Evolutionary conservation across 2,113 vertebrate species (phyloP), one percentile per base, ranked within the genome.

Genomic region (Nicator chloris): DNA sequence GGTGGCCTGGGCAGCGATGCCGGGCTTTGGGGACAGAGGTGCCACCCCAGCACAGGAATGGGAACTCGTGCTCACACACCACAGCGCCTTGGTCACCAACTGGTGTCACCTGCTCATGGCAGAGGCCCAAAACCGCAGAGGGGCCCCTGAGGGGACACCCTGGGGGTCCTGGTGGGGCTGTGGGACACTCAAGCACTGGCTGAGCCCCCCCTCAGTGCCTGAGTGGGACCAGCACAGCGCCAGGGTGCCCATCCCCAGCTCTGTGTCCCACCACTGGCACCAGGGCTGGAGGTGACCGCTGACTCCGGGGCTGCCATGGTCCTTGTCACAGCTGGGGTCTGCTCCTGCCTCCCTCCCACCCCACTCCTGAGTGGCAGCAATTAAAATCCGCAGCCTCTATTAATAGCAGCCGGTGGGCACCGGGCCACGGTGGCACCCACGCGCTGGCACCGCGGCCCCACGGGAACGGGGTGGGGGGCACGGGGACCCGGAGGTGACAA

Each of bases 391-490:
- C 70, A n/a, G 84, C 76, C 14, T 68, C 96, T 97, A 97, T 97
- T 96, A 97, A 98, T 93, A 98, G 96, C 76, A n/a, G 54, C 69
- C n/a, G 15, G 92, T 17, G 1, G 85, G 91, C n/a, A 83, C 64
- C 5, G 59, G 88, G 73, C 71, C 63, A 3, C 5, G 49, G 79
- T 30, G 8, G 56, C 92, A 57, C 94, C 82, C 86, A 47, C 71
- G 30, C 42, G 5, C 57, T 61, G 64, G 40, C 88, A 66, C 66
- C 42, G 31, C 42, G 30, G 35, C 75, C 75, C 85, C 49, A 5
- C 21, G 17, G 85, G 17, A 4, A 47, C 8, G 14, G 31, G 6
- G 23, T 9, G 18, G 9, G 56, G n/a, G 27, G 1, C 60, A n/a
- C 4, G 23, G 86, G 28, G 37, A 44, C 59, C 53, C 6, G 37